Base-by-base conservation (phyloP, 2,797 vertebrate genomes). In the Sebastes iracundus region DNA sequence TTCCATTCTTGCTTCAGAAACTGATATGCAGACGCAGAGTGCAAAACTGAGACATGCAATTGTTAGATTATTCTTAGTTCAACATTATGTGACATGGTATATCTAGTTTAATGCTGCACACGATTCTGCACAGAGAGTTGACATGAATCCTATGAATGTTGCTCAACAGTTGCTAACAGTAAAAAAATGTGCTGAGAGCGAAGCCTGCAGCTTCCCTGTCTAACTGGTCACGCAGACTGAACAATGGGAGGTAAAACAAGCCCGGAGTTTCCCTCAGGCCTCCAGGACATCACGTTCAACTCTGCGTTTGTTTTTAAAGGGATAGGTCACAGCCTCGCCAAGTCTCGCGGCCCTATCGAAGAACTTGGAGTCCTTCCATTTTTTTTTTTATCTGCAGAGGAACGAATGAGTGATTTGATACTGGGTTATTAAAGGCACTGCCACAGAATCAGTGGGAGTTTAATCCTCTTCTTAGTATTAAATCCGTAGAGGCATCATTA, bases 201-300 rank as follows among this genome's bases (percentile, higher is more conserved):
- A 72, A 62, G 80, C 58, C 68, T 27, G 65, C 35, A 84, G 73
- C 87, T 67, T 86, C 85, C 89, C 67, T 6, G 85, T 93, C 70
- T 7, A 84, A 90, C 92, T 88, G 90, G 91, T 93, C 77, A 33
- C 77, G 66, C 63, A 23, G 72, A 82, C 58, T 13, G 73, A 90
- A 93, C 92, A 93, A 94, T 88, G 74, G 85, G 79, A 85, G 69
- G 85, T 79, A 81, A 82, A 92, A 82, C 64, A 73, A 82, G 85
- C 69, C 87, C 58, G 93, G 93, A 92, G 84, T 93, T 93, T 89
- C 93, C 93, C 92, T 20, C 69, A 58, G 82, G 87, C 86, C 77
- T 70, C 35, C 67, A 82, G 86, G 86, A 93, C 91, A 91, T 88
- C 79, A 81, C 68, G 82, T 90, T 82, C 84, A 76, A 61, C 71